Evolutionary conservation across 1,140 invertebrate species (phyloP), one percentile per base, ranked within the genome.

Genomic region (Aphelenchoides avenae): DNA sequence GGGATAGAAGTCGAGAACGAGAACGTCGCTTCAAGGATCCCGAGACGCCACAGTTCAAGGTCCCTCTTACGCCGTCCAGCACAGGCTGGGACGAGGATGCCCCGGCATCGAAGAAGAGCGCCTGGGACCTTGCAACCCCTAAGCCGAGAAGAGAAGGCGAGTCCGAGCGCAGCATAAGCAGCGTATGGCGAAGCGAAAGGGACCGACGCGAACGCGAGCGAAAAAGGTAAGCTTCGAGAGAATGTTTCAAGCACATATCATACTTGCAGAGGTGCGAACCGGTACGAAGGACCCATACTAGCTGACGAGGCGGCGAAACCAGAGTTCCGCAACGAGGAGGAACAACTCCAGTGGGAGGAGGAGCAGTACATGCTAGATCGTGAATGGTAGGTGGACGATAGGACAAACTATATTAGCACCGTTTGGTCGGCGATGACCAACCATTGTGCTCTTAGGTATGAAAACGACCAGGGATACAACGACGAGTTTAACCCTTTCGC

Each of bases 341-440:
- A 91, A 33, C 82, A 84, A 29, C 83, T 86, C 33, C 79, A 87
- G 31, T 95, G 89, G 90, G 89, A 94, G 76, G 87, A 90, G 71
- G 91, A 96, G 66, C 88, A 96, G 78, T 86, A 87, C 64, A 83
- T 90, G 44, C 72, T 97, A 3, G 94, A 98, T 73, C 80, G 93
- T 46, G 91, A 94, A 71, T 98, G 94, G 93, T 97, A 96, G 75
- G 86, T 85, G 42, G 85, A 94, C 77, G 89, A 89, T 24, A 52
- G 6, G 6, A 15, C 29, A 37, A 2, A 3, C 18, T 40, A 50
- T 15, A 1, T 39, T 5, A 11, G 5, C 22, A 48, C 29, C 70
- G 88, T 24, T 9, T 54, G 31, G 20, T 5, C 3, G 1, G 18
- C 20, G 1, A 40, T 41, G n/a, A 5, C n/a, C 22, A 18, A 29